Evolutionary conservation across 1,140 invertebrate genomes (phyloP), one percentile per base, ranked within the genome.

Genomic region (Nasonia giraulti): DNA sequence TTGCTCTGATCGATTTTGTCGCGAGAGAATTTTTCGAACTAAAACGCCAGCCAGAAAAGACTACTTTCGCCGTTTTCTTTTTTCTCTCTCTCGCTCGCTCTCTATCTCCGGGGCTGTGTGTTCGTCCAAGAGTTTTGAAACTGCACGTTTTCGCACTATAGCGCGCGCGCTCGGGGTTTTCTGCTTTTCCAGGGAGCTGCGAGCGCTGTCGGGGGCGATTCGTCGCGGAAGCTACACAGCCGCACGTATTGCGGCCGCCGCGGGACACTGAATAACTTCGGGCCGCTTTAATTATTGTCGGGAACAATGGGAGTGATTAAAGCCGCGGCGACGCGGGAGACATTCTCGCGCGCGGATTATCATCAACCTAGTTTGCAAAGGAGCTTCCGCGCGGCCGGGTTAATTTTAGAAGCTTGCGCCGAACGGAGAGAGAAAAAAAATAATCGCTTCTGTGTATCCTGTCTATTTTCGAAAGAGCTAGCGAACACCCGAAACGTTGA

Each of bases 231-330:
- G 55, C 17, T 62, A 20, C 17, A 62, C 17, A 62, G 55, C 55
- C 55, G 27, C 27, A 71, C 23, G 27, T 71, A 71, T 31, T 12
- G 68, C 68, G 68, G 27, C 8, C 31, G 20, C 55, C 6, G 17
- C 17, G 55, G 55, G 55, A 62, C 55, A 14, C 44, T 40, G 71
- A 75, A 75, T 82, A 76, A 82, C 73, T 76, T 82, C 40, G 68
- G 75, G 31, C 27, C 37, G 76, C 75, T 83, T 83, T 71, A 78
- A 77, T 83, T 83, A 83, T 83, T 78, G 62, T 44, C 23, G 37
- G 55, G 76, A 84, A 84, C 82, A 84, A 62, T 73, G 44, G 69
- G 23, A 37, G 76, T 79, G 44, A 79, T 84, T 84, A 79, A 55
- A 84, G 50, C 47, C 23, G 27, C 27, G 17, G 23, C 69, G 10